A percentile compares a stretch with the other conserved stretches of the same genome.
These are phyloP conservation scores for Ricordea florida DNA, from an alignment of 92 coral and sea anemone genomes.

Conservation along the genomic window DNA sequence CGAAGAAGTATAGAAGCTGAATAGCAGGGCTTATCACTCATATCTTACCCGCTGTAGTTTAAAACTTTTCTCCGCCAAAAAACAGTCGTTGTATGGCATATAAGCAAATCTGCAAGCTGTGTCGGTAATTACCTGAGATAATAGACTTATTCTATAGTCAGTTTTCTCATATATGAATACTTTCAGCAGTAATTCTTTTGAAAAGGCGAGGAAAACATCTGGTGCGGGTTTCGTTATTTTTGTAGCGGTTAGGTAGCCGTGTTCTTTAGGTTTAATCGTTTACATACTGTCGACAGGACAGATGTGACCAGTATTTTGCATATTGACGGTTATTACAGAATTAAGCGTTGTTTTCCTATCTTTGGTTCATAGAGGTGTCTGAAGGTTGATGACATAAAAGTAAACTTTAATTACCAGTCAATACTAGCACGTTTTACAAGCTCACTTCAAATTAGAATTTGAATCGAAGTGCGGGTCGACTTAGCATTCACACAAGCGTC, in stretches of 20 bases:
- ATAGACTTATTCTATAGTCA: conserved; percentile 59
- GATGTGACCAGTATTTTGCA: background rate
- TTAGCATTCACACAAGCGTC: too few relatives aligned
- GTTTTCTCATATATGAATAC: conserved; percentile 34
- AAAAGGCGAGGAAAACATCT: conserved; percentile 62
- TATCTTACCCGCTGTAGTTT: too few relatives aligned
- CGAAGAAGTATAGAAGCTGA: too few relatives aligned
- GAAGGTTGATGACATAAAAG: conserved; percentile 2
- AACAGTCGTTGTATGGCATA: background rate
- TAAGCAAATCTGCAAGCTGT: conserved; percentile 31
- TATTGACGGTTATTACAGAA: background rate
- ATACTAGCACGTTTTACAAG: conserved; percentile 1
- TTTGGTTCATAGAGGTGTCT: background rate
- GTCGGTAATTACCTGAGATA: conserved; percentile 49
- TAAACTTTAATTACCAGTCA: conserved; percentile 13
- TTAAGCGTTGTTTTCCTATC: background rate
- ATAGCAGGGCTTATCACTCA: too few relatives aligned
- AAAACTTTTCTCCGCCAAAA: too few relatives aligned
- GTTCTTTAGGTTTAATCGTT: background rate
- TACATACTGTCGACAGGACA: background rate
- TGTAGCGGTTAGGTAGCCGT: background rate
- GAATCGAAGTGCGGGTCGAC: conserved; percentile 6
- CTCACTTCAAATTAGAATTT: conserved; percentile 25
- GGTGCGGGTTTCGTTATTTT: conserved; percentile 34
- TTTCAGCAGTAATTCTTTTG: conserved; percentile 47